Evolutionary conservation across 2,888 invertebrate species (phyloP).

Genomic region (Agonopterix heracliana): DNA sequence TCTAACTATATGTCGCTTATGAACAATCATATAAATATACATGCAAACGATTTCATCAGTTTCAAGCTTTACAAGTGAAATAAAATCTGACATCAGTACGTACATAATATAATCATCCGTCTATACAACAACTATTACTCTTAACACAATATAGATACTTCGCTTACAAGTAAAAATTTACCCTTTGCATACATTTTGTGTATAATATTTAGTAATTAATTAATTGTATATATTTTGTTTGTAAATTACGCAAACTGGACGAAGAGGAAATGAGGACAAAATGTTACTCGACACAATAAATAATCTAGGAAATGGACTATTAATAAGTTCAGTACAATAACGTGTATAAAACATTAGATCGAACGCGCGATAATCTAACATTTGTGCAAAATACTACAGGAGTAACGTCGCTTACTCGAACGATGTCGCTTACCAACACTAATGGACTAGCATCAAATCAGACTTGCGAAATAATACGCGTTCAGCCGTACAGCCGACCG

Average conservation of each 20-base stretch:
- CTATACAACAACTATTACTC: constrained; percentile 30
- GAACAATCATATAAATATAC: constrained; percentile 32
- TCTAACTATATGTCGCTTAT: constrained; percentile 29
- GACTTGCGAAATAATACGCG: constrained; percentile 29
- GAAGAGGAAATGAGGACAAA: constrained; percentile 31
- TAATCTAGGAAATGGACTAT: constrained; percentile 10
- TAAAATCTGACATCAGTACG: constrained; percentile 17
- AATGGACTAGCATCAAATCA: constrained; percentile 56
- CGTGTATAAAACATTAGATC: constrained; percentile 8
- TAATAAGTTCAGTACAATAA: constrained; percentile 7
- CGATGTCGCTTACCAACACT: constrained; percentile 6
- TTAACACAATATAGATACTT: constrained; percentile 32
- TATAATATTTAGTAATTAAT: constrained; percentile 12
- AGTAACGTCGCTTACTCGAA: constrained; percentile 15
- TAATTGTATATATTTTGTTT: constrained; percentile 11
- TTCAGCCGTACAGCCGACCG: not conserved
- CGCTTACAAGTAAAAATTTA: constrained; percentile 36
- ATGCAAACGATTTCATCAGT: constrained; percentile 44
- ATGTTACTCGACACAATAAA: constrained; percentile 10
- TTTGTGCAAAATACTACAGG: constrained; percentile 40
- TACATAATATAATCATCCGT: constrained; percentile 14
- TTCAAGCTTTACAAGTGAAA: constrained; percentile 41
- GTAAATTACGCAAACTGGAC: constrained; percentile 30
- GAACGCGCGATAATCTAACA: constrained; percentile 13
- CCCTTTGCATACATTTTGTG: constrained; percentile 40